These are phyloP conservation scores for Saccostrea cuccullata DNA, from an alignment of 1,140 invertebrate species.

Conservation along the genomic window DNA sequence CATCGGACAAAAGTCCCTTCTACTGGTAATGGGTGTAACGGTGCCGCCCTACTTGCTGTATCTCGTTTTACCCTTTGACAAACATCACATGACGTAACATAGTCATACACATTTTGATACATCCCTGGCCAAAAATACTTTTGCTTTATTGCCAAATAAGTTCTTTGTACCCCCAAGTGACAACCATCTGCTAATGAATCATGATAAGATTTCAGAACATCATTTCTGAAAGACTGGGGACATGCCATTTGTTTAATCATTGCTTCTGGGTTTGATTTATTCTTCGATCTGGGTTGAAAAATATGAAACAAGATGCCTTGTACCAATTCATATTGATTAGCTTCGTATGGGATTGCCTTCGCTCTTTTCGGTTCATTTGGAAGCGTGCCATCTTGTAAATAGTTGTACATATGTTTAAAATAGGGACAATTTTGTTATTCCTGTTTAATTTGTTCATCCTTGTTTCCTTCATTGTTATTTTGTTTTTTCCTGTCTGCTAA, in stretches of 20 bases:
- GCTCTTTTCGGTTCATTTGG: slow-evolving; percentile 34
- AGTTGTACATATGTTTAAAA: background rate
- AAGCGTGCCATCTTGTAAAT: background rate
- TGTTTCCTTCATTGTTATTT: background rate
- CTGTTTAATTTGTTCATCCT: background rate
- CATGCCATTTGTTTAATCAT: slow-evolving; percentile 49
- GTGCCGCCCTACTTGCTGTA: background rate
- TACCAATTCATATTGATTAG: slow-evolving; percentile 38
- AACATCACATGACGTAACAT: slow-evolving; percentile 45
- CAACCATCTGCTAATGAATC: slow-evolving; percentile 52
- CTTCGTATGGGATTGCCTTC: slow-evolving; percentile 38
- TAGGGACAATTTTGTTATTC: background rate
- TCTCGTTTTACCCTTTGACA: slow-evolving; percentile 46
- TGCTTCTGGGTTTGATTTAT: background rate
- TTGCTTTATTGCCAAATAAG: slow-evolving; percentile 34
- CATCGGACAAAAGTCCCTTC: background rate
- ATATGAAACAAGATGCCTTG: slow-evolving; percentile 49
- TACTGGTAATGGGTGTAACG: slow-evolving; percentile 23
- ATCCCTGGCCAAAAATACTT: slow-evolving; percentile 56
- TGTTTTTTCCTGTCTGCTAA: background rate
- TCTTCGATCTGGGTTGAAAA: slow-evolving; percentile 21
- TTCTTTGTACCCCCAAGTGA: slow-evolving; percentile 50
- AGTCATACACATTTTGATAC: slow-evolving; percentile 51
- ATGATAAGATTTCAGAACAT: slow-evolving; percentile 52
- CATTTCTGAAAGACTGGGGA: slow-evolving; percentile 45